Conservation (phyloP, 2,797 vertebrate genomes). For the Lutjanus argentimaculatus region DNA sequence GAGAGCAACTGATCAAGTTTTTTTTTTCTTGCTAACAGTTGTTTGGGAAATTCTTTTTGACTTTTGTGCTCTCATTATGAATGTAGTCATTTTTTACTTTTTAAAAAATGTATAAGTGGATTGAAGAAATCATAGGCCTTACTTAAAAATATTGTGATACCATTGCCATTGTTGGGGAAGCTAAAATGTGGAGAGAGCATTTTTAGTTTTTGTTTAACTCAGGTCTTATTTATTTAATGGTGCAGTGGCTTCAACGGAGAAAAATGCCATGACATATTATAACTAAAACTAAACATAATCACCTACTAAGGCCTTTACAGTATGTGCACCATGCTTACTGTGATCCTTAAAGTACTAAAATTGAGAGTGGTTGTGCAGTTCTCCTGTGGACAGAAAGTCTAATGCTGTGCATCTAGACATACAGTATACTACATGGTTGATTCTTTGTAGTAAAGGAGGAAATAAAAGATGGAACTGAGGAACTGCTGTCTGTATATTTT, state of each 20-base stretch:
- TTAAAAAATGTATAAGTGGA: slow-evolving; percentile 31
- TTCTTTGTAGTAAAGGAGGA: slow-evolving; percentile 58
- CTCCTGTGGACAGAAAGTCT: slow-evolving; percentile 51
- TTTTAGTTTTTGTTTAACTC: slow-evolving; percentile 66
- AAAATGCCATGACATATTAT: slow-evolving; percentile 45
- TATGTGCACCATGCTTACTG: slow-evolving; percentile 53
- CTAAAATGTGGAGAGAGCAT: slow-evolving; percentile 34
- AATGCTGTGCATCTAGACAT: slow-evolving; percentile 74
- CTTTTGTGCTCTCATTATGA: slow-evolving; percentile 36
- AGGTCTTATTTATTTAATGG: slow-evolving; percentile 72
- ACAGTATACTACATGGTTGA: slow-evolving; percentile 43
- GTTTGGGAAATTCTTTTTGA: slow-evolving; percentile 25
- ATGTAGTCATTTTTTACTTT: slow-evolving; percentile 46
- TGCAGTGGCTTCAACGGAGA: slow-evolving; percentile 10
- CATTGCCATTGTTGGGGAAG: slow-evolving; percentile 48
- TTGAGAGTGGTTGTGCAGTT: slow-evolving; percentile 27
- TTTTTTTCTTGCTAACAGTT: slow-evolving; percentile 29
- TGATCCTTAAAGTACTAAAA: slow-evolving; percentile 27
- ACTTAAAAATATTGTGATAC: slow-evolving; percentile 38
- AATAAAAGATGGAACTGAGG: slow-evolving; percentile 61
- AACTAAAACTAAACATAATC: slow-evolving; percentile 29
- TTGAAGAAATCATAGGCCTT: slow-evolving; percentile 54
- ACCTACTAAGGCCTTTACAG: slow-evolving; percentile 44
- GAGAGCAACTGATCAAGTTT: slow-evolving; percentile 25
- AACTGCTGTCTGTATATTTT: background rate